Evolutionary conservation across 2,113 vertebrate species (phyloP).

Genomic region (Paracyprichromis sp.): DNA sequence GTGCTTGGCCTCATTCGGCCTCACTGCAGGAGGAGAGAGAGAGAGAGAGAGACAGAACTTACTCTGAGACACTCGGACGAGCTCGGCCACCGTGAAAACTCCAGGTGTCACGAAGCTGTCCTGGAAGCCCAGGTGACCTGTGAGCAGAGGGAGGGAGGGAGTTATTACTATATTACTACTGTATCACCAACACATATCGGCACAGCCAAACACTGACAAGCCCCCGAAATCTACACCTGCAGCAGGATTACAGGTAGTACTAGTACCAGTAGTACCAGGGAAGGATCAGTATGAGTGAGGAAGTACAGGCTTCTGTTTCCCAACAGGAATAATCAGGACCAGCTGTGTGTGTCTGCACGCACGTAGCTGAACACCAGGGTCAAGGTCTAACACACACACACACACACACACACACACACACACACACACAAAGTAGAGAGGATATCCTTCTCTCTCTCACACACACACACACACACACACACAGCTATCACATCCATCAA

Average conservation of each 20-base stretch:
- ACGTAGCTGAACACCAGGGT: not conserved
- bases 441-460: not conserved
- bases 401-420: not conserved
- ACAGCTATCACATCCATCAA: not conserved
- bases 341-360: not conserved
- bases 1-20: not conserved
- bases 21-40: not conserved
- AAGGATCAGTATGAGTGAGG: not conserved
- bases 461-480: not conserved
- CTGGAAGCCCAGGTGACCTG: slow-evolving; percentile 98
- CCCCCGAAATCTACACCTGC: not conserved
- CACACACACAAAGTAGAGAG: not conserved
- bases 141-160: slow-evolving; percentile 46
- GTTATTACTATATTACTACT: not conserved
- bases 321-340: not conserved
- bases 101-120: slow-evolving; percentile 98
- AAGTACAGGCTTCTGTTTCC: not conserved
- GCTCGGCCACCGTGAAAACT: slow-evolving; percentile 96
- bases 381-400: not conserved
- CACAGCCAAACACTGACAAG: not conserved
- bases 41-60: slow-evolving; percentile 58
- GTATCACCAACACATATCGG: not conserved
- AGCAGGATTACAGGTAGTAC: not conserved
- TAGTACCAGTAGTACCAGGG: not conserved
- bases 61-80: slow-evolving; percentile 98